A percentile compares a stretch with the other conserved stretches of the same genome.
phyloP scores from a whole-genome alignment of 2,797 vertebrate genomes.

The Microctenopoma stevenorrisi region DNA sequence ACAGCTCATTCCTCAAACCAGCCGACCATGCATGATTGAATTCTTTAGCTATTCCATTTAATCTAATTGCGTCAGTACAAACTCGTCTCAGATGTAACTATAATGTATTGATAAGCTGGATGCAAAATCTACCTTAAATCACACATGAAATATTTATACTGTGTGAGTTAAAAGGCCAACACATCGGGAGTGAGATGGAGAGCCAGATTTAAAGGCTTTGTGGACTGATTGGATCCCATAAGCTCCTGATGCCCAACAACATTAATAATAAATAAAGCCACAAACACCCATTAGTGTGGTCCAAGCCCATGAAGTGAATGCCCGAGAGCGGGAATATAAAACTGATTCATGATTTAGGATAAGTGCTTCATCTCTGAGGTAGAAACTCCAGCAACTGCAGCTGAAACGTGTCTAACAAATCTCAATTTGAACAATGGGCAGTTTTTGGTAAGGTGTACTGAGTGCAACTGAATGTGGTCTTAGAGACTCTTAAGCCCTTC shows the following conservation, averaged over 20 bases:
- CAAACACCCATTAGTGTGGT: slow-evolving; percentile 39
- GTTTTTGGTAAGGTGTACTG: slow-evolving; percentile 6
- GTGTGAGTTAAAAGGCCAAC: slow-evolving; percentile 28
- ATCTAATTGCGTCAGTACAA: slow-evolving; percentile 34
- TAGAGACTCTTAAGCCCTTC: slow-evolving; percentile 1
- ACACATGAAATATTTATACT: slow-evolving; percentile 50
- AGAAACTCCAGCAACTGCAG: slow-evolving; percentile 4
- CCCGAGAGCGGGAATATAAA: slow-evolving; percentile 47
- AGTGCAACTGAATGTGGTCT: background rate
- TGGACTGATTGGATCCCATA: slow-evolving; percentile 50
- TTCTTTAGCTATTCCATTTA: slow-evolving; percentile 38
- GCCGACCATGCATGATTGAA: slow-evolving; percentile 19
- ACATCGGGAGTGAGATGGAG: slow-evolving; percentile 35
- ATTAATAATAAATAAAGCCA: slow-evolving; percentile 64
- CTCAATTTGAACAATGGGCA: slow-evolving; percentile 23
- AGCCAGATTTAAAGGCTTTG: slow-evolving; percentile 45
- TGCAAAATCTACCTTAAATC: slow-evolving; percentile 29
- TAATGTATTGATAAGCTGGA: slow-evolving; percentile 45
- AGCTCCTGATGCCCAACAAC: slow-evolving; percentile 38
- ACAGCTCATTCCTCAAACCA: slow-evolving; percentile 26
- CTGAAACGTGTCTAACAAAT: slow-evolving; percentile 14
- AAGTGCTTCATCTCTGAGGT: slow-evolving; percentile 24
- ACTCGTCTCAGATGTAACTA: slow-evolving; percentile 21
- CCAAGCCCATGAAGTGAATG: slow-evolving; percentile 15
- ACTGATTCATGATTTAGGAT: slow-evolving; percentile 50